Evolutionary conservation across 1,140 invertebrate species (phyloP), one percentile per base, ranked within the genome.

Genomic region (Drosophila kohkoa): DNA sequence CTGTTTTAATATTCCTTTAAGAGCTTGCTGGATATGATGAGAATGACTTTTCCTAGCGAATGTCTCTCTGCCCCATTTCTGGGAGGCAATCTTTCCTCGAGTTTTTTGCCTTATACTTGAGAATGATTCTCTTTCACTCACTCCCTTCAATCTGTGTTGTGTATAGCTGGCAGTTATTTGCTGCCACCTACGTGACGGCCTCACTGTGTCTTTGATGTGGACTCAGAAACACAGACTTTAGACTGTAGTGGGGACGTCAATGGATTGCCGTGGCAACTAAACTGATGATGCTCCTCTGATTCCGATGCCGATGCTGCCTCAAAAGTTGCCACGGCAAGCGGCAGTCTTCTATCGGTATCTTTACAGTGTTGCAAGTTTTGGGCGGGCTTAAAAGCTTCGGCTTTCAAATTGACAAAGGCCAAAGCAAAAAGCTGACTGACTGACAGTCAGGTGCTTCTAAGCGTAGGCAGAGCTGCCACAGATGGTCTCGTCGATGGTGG

Each of bases 1-100:
- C 80, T 89, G 83, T 88, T 88, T 88, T 79, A 88, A 88, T 85
- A 88, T 88, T 85, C 85, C 81, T 79, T 88, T 63, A 89, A 89
- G 79, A 76, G 54, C 60, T 15, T 10, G 32, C 38, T n/a, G 13
- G 10, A 13, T 7, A 3, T 43, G 30, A 51, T 30, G 70, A 55
- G 46, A 38, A 45, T 1, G 49, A 54, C 28, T 32, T 8, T 15
- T 16, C n/a, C 15, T n/a, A 13, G 58, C 25, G 20, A 25, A 25
- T 25, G 20, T 60, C 35, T 38, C 35, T 2, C 35, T 10, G 7
- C 8, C 35, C 8, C 10, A 3, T 38, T 8, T 38, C 10, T 38
- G 7, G 35, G 52, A 25, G 52, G 13, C 30, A 13, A 20, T 55
- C n/a, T 41, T 52, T 57, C 48, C 63, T 79, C 35, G 7, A 11